A percentile compares a stretch with the other conserved stretches of the same genome.
phyloP scores from a whole-genome alignment of 2,888 invertebrate species.

The Psylliodes chrysocephalus region DNA sequence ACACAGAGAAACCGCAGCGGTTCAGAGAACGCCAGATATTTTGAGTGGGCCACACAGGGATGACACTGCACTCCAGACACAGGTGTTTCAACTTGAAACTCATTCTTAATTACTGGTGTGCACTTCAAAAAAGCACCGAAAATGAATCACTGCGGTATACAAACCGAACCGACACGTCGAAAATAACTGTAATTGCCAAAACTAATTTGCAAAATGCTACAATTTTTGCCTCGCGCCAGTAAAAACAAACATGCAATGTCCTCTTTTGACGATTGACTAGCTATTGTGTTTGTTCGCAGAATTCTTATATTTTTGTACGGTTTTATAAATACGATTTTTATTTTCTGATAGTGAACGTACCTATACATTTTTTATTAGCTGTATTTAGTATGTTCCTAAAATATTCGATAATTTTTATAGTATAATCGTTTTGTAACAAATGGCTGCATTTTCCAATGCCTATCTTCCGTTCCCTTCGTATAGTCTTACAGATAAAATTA shows the following conservation, averaged over 20 bases:
- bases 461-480: no score
- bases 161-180: slow-evolving; percentile 17
- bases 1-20: background rate
- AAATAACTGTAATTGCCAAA: slow-evolving; percentile 34
- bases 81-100: slow-evolving; percentile 38
- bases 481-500: no score
- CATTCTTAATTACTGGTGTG: slow-evolving; percentile 36
- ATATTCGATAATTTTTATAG: no score
- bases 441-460: no score
- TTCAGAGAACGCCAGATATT: slow-evolving; percentile 27
- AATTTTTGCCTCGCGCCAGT: slow-evolving; percentile 6
- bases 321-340: background rate
- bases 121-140: slow-evolving; percentile 30
- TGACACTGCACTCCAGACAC: slow-evolving; percentile 18
- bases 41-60: slow-evolving; percentile 27
- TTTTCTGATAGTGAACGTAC: no score
- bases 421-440: no score
- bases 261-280: background rate
- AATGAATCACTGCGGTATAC: slow-evolving; percentile 27
- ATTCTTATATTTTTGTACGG: background rate
- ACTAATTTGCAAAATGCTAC: slow-evolving; percentile 29
- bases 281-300: background rate
- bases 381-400: no score
- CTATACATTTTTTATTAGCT: no score
- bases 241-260: slow-evolving; percentile 23